Conservation (phyloP, 2,113 vertebrate species). For the Shinisaurus crocodilurus region DNA sequence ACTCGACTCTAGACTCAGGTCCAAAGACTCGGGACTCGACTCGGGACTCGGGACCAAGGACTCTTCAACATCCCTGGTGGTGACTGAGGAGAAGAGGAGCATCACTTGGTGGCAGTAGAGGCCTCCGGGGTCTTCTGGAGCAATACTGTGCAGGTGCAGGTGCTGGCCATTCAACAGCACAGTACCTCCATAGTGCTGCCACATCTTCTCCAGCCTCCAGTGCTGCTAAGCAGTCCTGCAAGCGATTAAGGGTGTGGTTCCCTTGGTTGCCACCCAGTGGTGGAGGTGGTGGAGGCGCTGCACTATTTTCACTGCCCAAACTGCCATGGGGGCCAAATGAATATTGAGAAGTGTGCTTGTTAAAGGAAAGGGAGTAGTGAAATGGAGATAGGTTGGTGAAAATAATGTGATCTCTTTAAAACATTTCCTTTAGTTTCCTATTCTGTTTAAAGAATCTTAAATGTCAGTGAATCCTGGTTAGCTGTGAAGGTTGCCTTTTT, state of each 20-base stretch:
- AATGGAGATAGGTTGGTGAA: background rate
- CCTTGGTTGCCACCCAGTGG: background rate
- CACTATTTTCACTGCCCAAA: background rate
- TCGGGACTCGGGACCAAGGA: too few relatives aligned
- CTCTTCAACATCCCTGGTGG: too few relatives aligned
- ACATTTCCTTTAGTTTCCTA: background rate
- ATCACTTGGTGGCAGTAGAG: background rate
- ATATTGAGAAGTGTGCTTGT: background rate
- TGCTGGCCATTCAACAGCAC: background rate
- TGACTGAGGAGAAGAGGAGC: background rate
- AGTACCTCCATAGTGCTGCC: background rate
- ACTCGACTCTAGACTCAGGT: too few relatives aligned
- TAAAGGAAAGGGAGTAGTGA: background rate
- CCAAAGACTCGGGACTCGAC: too few relatives aligned
- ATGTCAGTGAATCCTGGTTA: background rate
- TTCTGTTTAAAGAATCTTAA: background rate
- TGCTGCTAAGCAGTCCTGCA: background rate
- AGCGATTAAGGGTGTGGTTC: background rate
- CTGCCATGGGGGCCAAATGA: background rate
- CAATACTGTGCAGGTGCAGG: background rate
- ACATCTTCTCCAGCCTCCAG: background rate
- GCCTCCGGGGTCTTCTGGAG: background rate
- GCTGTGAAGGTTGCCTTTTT: background rate
- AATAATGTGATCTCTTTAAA: background rate
- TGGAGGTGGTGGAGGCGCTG: background rate